phyloP scores from a whole-genome alignment of 2,113 vertebrate genomes.

The Dascyllus trimaculatus region DNA sequence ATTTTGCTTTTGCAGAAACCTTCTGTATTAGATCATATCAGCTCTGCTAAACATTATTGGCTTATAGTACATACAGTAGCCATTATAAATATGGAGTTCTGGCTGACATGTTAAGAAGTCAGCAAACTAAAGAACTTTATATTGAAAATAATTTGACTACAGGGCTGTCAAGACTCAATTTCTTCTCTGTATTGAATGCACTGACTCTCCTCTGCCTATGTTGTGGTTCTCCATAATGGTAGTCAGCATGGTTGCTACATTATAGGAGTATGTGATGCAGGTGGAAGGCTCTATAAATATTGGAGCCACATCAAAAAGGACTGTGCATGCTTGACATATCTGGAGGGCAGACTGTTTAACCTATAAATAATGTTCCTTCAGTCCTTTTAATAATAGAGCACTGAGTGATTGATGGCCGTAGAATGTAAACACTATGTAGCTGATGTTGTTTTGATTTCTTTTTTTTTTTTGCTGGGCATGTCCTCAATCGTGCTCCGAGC shows the following conservation, averaged over 20 bases:
- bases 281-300: constrained; percentile 9
- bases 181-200: background rate
- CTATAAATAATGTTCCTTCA: constrained; percentile 17
- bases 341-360: constrained; percentile 17
- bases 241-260: background rate
- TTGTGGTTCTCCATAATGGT: background rate
- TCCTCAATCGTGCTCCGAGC: constrained; percentile 48
- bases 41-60: background rate
- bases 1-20: too few relatives aligned
- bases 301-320: constrained; percentile 3
- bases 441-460: background rate
- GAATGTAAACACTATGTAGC: constrained; percentile 32
- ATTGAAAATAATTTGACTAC: too few relatives aligned
- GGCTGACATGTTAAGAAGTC: background rate
- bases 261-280: constrained; percentile 1
- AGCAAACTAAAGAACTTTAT: too few relatives aligned
- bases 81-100: background rate
- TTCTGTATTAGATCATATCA: too few relatives aligned
- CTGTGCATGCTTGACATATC: constrained; percentile 29
- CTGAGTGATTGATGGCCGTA: constrained; percentile 30
- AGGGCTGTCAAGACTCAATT: too few relatives aligned
- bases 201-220: background rate
- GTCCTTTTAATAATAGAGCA: constrained; percentile 50
- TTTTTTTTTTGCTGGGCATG: constrained; percentile 38
- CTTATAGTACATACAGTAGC: background rate